phyloP scores from a whole-genome alignment of 1,140 invertebrate genomes.

The Tetraneura akinire region DNA sequence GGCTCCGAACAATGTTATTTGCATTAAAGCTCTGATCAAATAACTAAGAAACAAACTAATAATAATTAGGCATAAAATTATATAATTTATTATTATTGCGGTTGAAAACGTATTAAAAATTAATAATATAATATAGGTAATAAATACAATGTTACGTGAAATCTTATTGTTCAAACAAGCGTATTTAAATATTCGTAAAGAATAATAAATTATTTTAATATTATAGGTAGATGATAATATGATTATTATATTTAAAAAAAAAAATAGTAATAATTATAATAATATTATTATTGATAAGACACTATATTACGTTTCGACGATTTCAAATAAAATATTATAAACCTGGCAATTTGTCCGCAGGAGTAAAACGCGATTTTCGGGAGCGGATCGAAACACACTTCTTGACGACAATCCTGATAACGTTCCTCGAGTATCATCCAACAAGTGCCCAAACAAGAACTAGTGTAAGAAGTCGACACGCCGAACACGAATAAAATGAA shows the following conservation, averaged over 20 bases:
- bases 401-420: slow-evolving; percentile 64
- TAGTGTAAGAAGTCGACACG: slow-evolving; percentile 65
- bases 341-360: slow-evolving; percentile 67
- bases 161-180: no score
- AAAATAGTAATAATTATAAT: no score
- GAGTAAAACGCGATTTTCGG: slow-evolving; percentile 68
- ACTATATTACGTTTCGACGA: background rate
- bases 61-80: no score
- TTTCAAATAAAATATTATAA: background rate
- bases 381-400: slow-evolving; percentile 66
- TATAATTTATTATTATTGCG: no score
- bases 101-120: no score
- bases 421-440: slow-evolving; percentile 73
- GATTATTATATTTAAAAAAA: no score
- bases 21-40: slow-evolving; percentile 63
- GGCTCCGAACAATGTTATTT: slow-evolving; percentile 71
- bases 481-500: slow-evolving; percentile 65
- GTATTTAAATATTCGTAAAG: no score
- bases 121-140: no score
- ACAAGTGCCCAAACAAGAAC: slow-evolving; percentile 67
- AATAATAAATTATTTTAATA: no score
- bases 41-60: slow-evolving; percentile 55
- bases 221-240: no score
- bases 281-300: background rate
- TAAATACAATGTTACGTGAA: no score